Evolutionary conservation across 1,140 invertebrate genomes (phyloP), one percentile per base, ranked within the genome.

Genomic region (Papilio aristodemus): DNA sequence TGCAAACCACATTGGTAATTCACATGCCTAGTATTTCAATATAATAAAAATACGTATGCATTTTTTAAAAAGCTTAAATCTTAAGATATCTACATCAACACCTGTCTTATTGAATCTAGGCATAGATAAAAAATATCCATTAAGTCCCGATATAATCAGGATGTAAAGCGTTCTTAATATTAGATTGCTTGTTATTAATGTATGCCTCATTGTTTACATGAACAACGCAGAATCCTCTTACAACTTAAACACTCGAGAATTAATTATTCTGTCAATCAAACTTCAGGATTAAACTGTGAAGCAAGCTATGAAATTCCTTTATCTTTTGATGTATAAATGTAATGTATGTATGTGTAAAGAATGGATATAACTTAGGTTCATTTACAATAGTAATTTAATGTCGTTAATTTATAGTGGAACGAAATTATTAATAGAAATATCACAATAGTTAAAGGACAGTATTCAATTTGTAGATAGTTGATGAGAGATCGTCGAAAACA

Each of bases 191-290:
- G 17, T 46, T 46, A 46, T 43, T 43, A 43, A 43, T 19, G 43
- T 32, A 32, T 6, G 2, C 17, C 0, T 17, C 8, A 19, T 46
- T 46, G 17, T 46, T 46, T 19, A 46, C 43, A 17, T 46, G 43
- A 19, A 19, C 17, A 46, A 4, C 14, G 17, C 43, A 14, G 43
- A 46, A 39, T 39, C 38, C 10, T 13, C 14, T 32, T 32, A 46
- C 14, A 19, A 46, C 7, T 46, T 10, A 19, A 46, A 46, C 19
- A 19, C 7, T 46, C 17, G 17, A 46, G 43, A 46, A 46, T 46
- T 46, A 46, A 46, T 46, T 46, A 46, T 46, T 46, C 43, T 46
- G 43, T 46, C 43, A 46, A 46, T 46, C 43, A 46, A 46, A 17
- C 43, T 19, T 46, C 43, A 46, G 43, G 43, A 46, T 46, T 46